Conservation (phyloP, 2,888 invertebrate genomes). For the Sarcophaga rosellei region DNA sequence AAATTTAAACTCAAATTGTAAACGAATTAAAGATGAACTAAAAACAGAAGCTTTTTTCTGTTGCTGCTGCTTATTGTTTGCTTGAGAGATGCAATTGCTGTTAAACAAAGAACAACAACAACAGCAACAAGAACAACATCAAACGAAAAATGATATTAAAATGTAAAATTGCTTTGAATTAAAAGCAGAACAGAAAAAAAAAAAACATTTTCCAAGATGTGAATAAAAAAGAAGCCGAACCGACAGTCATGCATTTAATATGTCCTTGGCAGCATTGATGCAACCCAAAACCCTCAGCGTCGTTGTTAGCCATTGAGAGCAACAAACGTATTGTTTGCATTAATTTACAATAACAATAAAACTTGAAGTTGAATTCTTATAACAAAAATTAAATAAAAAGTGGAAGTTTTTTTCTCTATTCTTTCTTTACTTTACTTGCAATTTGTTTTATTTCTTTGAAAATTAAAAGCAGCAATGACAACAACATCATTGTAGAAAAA, state of each 20-base stretch:
- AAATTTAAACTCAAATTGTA: neutral
- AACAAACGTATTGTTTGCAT: constrained; percentile 54
- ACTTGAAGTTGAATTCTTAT: neutral
- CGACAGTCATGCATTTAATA: constrained; percentile 48
- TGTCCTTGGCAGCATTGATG: constrained; percentile 65
- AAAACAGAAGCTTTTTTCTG: neutral
- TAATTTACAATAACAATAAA: constrained; percentile 44
- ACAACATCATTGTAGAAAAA: neutral
- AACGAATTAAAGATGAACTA: neutral
- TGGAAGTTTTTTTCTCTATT: neutral
- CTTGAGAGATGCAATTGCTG: neutral
- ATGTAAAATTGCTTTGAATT: too few relatives aligned
- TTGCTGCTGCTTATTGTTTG: neutral
- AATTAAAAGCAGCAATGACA: constrained; percentile 31
- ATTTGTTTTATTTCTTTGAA: constrained; percentile 30
- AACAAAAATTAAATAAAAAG: constrained; percentile 26
- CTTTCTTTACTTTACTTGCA: neutral
- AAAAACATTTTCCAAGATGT: neutral
- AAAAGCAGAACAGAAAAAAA: neutral
- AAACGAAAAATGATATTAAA: constrained; percentile 18
- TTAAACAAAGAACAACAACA: neutral
- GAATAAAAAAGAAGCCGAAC: neutral
- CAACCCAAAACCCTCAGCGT: constrained; percentile 12
- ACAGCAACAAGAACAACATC: neutral
- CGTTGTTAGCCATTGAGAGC: constrained; percentile 37